Evolutionary conservation across 2,797 vertebrate species (phyloP), one percentile per base, ranked within the genome.

Genomic region (Cuculus canorus): DNA sequence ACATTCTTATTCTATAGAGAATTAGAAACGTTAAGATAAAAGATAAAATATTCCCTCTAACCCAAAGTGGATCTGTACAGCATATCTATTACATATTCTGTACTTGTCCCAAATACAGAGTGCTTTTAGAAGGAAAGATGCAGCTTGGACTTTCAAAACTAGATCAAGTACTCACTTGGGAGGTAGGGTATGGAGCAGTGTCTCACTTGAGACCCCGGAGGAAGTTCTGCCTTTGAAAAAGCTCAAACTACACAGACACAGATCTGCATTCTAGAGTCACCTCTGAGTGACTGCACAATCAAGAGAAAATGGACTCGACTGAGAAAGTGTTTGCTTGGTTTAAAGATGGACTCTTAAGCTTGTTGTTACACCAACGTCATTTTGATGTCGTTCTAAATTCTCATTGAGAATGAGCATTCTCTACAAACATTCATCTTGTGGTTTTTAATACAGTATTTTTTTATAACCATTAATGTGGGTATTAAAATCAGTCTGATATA

Each of bases 81-180:
- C 43, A 2, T 18, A 43, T 82, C 75, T 70, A n/a, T 95, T 94
- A 85, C 57, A 68, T 82, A 82, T 90, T 90, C 88, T 68, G 35
- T 33, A 15, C 45, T 94, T 94, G 68, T 95, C 64, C 86, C 83
- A 93, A 82, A 84, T 90, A 64, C 39, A 41, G 48, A 66, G 25
- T 35, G 76, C 73, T 82, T 82, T 85, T 32, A 37, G 63, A 60
- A 54, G 56, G 32, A 59, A 76, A 79, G 48, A 57, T 25, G 47
- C 10, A 70, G 45, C 66, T 80, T 88, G 86, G 78, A 87, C 86
- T 93, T 77, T 73, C 50, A 87, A 82, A 95, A 88, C 4, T 90
- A 81, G 82, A 89, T 71, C 64, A 91, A 90, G 53, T 52, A 64
- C 50, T 93, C 86, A 70, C 61, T 45, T 70, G 88, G 71, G 88